Evolutionary conservation across 2,888 invertebrate genomes (phyloP).

Genomic region (Euplexia lucipara): DNA sequence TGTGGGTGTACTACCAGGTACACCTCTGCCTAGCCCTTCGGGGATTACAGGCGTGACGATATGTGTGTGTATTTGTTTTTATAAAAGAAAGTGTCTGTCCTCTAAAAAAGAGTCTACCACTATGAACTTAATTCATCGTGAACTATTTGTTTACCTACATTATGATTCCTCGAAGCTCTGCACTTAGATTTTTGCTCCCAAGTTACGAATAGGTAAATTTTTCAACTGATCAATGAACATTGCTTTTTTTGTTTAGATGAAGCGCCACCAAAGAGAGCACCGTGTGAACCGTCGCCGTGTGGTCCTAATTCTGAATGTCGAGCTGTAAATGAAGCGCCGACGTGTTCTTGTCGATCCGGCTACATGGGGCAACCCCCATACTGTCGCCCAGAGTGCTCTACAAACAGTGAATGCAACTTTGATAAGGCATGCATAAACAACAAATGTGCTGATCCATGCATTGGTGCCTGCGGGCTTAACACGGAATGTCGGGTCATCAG

Average conservation of each 20-base stretch:
- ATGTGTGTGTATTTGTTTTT: too few species aligned
- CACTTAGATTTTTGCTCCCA: too few species aligned
- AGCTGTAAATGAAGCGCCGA: conserved; percentile 89
- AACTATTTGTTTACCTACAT: too few species aligned
- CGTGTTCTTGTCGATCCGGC: conserved; percentile 94
- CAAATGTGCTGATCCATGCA: conserved; percentile 95
- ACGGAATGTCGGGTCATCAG: conserved; percentile 95
- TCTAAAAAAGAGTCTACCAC: too few species aligned
- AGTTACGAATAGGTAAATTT: too few species aligned
- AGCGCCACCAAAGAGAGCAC: conserved; percentile 79
- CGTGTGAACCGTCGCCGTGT: conserved; percentile 94
- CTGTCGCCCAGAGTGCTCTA: conserved; percentile 95
- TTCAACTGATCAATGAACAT: too few species aligned
- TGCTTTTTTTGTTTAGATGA: conserved; percentile 70
- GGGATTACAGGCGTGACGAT: too few species aligned
- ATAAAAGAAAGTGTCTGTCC: too few species aligned
- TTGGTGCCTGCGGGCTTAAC: conserved; percentile 94
- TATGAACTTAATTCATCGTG: too few species aligned
- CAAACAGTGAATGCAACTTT: conserved; percentile 95
- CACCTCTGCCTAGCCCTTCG: too few species aligned
- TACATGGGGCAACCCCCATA: conserved; percentile 94
- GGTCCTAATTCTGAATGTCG: conserved; percentile 94
- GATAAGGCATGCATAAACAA: conserved; percentile 95
- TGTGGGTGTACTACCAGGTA: too few species aligned
- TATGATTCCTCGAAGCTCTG: too few species aligned